Evolutionary conservation across 2,797 vertebrate genomes (phyloP), one percentile per base, ranked within the genome.

Genomic region (Microctenopoma lineatum): DNA sequence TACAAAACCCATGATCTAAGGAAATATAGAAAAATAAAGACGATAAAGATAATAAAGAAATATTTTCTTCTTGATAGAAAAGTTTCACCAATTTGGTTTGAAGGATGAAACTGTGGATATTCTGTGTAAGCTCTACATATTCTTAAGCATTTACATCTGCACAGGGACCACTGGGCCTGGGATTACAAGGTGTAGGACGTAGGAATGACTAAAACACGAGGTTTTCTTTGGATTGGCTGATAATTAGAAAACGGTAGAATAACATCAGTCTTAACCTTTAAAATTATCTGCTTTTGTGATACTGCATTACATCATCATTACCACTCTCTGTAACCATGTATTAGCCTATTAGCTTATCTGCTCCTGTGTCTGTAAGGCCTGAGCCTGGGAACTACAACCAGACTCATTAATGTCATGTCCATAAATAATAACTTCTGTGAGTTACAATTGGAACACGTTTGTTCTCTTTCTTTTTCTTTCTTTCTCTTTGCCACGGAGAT

Each of bases 361-460:
- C 38, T 48, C 47, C 53, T 16, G 10, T 59, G 50, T 45, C 60
- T 61, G 4, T 14, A 41, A 53, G 34, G 47, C 52, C 34, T 21
- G 51, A 57, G 51, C n/a, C 39, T 47, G 21, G 32, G 42, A 65
- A 69, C 51, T 25, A 52, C 51, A 38, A 12, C 29, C 44, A 52
- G 48, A 59, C 47, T 34, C 38, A 51, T 52, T 51, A 64, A 59
- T 42, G 62, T 56, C 44, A 52, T 48, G 45, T 36, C 18, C 56
- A 48, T 57, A 66, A 69, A 70, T 75, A 65, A 75, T 41, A 63
- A 73, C 59, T 26, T 45, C 68, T 84, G 81, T 78, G 79, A 86
- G 81, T 84, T 74, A 79, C 59, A 46, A 63, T 38, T 42, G 32
- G 46, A 76, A 62, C 56, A 62, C 48, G 70, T 57, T 61, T 59